phyloP scores from a whole-genome alignment of 2,113 vertebrate genomes.

The Copsychus sechellarum region DNA sequence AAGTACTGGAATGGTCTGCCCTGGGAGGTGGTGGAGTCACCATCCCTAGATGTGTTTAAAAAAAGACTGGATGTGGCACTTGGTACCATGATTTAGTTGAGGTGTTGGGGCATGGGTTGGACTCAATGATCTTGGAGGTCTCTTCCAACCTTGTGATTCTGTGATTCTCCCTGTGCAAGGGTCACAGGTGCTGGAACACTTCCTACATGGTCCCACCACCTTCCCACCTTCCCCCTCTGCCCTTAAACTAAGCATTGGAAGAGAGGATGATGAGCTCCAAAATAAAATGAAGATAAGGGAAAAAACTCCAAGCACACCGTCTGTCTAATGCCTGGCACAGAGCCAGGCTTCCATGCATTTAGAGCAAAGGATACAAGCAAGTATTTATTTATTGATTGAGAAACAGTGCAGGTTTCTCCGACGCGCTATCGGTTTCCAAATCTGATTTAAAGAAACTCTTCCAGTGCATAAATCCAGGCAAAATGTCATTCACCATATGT shows the following conservation, averaged over 20 bases:
- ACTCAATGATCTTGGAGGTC: too few relatives aligned
- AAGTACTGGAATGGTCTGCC: too few relatives aligned
- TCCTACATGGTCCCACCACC: neutral
- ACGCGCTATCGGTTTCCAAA: slow-evolving; percentile 23
- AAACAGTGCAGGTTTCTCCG: neutral
- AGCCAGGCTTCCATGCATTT: neutral
- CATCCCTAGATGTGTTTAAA: too few relatives aligned
- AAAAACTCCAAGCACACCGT: neutral
- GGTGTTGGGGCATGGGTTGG: too few relatives aligned
- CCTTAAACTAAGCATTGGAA: neutral
- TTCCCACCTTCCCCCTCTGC: neutral
- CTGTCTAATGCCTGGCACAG: neutral
- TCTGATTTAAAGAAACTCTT: slow-evolving; percentile 56
- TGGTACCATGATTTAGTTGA: too few relatives aligned
- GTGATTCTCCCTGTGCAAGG: neutral
- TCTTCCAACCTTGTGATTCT: neutral
- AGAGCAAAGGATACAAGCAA: neutral
- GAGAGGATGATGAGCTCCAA: fast-evolving
- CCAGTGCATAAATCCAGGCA: slow-evolving; percentile 16
- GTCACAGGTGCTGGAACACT: fast-evolving
- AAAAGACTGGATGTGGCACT: too few relatives aligned
- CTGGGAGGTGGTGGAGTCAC: too few relatives aligned
- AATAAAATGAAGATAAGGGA: neutral
- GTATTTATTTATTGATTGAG: slow-evolving; percentile 29
- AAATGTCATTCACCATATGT: slow-evolving; percentile 62